A percentile compares a stretch with the other conserved stretches of the same genome.
phyloP scores from a whole-genome alignment of 2,113 vertebrate species.

The Octodon degus region DNA sequence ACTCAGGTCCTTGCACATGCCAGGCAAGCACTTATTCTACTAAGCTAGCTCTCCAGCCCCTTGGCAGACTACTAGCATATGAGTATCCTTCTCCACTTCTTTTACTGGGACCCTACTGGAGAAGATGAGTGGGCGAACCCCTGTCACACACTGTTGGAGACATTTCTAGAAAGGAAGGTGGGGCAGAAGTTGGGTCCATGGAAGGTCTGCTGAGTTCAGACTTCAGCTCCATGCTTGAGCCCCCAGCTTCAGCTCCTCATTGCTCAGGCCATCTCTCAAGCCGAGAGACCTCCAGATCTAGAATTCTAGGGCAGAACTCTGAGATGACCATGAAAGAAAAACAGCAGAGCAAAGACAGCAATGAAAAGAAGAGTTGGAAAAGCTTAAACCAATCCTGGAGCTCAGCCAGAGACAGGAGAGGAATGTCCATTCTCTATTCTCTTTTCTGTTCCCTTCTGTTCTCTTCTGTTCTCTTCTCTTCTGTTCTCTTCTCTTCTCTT shows the following conservation, averaged over 20 bases:
- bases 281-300: background rate
- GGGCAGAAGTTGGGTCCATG: background rate
- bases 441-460: background rate
- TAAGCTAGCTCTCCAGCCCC: too few species aligned
- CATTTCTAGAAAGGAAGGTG: background rate
- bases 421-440: background rate
- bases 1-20: too few species aligned
- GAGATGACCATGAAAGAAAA: background rate
- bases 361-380: background rate
- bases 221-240: accelerated
- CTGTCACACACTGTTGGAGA: background rate
- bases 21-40: too few species aligned
- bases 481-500: too few species aligned
- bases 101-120: background rate
- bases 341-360: background rate
- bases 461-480: too few species aligned
- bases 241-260: background rate
- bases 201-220: background rate
- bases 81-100: background rate
- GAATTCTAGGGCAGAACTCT: background rate
- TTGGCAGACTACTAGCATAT: background rate
- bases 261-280: background rate
- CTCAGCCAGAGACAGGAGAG: background rate
- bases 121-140: background rate
- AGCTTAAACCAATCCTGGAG: background rate